Evolutionary conservation across 2,888 invertebrate species (phyloP), one percentile per base, ranked within the genome.

Genomic region (Leptinotarsa haldemani): DNA sequence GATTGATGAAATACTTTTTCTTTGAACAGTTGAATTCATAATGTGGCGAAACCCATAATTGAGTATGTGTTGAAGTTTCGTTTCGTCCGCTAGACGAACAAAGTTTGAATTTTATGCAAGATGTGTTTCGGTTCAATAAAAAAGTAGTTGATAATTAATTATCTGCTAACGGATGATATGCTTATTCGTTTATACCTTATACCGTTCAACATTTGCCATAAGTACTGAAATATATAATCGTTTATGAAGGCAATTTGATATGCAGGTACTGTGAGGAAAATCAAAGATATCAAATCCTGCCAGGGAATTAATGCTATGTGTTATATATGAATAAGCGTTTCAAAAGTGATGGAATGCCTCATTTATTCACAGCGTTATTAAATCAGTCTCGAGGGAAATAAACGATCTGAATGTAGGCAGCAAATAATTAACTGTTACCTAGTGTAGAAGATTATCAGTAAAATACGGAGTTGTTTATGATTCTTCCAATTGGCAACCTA

Each of bases 351-450:
- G 18, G 61, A 61, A 61, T 40, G 61, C n/a, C 61, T 61, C 40
- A 40, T 40, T 25, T 61, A 61, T 61, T 40, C 40, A n/a, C 30
- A 25, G 16, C 30, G 61, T 30, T 61, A 61, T 61, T 61, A 61
- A 61, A 61, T 61, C 61, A 61, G 40, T n/a, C 61, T 40, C 40
- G 40, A n/a, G 12, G n/a, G 61, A 61, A 61, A 61, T 61, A 40
- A n/a, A 25, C 40, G 30, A 15, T 61, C 61, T 18, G 61, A 30
- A 61, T 61, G 25, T 61, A 30, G 61, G 61, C 61, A 61, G 61
- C 61, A 61, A 61, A 61, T 61, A 61, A 61, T 61, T 61, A 61
- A 61, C 61, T 61, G 4, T 61, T 40, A 61, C 61, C 15, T 30
- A 30, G 25, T 40, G 40, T 61, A 4, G 40, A 30, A n/a, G n/a